phyloP scores from a whole-genome alignment of 1,140 invertebrate genomes.

The Lucilia cuprina region DNA sequence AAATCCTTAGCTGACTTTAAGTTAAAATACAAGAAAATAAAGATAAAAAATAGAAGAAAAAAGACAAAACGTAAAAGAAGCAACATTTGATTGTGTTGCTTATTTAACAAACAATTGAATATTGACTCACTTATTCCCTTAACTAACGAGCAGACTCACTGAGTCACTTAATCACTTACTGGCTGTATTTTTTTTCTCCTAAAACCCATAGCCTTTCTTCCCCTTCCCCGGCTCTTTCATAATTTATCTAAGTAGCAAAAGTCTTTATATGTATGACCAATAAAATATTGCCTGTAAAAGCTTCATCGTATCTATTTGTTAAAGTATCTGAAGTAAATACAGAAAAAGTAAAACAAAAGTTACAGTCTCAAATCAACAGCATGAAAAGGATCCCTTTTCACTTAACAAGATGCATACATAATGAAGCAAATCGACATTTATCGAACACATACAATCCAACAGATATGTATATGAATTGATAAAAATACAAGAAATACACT shows the following conservation, averaged over 20 bases:
- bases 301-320: neutral
- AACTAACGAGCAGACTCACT: neutral
- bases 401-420: conserved; percentile 30
- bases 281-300: conserved; percentile 1
- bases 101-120: conserved; percentile 26
- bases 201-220: neutral
- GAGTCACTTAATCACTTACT: neutral
- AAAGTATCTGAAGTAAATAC: neutral
- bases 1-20: neutral
- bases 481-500: neutral
- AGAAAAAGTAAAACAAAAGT: neutral
- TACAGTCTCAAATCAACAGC: conserved; percentile 9
- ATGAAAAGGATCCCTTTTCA: conserved; percentile 30
- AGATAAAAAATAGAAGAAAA: neutral
- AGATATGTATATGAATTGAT: no score
- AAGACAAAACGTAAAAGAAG: neutral
- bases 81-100: conserved; percentile 11
- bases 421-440: conserved; percentile 34
- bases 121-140: neutral
- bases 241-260: neutral
- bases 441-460: neutral
- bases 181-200: neutral
- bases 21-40: neutral
- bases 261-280: neutral
- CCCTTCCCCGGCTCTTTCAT: neutral